Evolutionary conservation across 2,888 invertebrate species (phyloP), one percentile per base, ranked within the genome.

Genomic region (Sicus ferrugineus): DNA sequence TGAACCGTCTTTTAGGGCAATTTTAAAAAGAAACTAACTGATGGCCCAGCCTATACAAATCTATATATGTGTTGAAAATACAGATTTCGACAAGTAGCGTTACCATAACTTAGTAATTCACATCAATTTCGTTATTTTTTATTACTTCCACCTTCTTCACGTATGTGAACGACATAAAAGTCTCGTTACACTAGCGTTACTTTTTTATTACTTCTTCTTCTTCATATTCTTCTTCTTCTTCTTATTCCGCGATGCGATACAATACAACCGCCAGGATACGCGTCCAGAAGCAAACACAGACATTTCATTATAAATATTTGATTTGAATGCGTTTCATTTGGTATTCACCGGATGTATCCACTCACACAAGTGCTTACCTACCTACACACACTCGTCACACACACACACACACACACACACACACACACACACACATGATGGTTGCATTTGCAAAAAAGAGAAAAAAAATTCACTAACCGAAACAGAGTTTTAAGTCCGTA

Each of bases 271-370:
- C 52, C 31, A 54, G 38, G 30, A 54, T 65, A 54, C 65, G 31
- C 38, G 64, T 64, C 2, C 31, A 30, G 54, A 65, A 54, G 38
- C 81, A 80, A 80, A 80, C 74, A 79, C 78, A 81, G 81, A 81
- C 81, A 77, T 79, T 80, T 77, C 71, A 63, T 71, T 76, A 81
- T 81, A 80, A 81, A 81, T 81, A 81, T 81, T 81, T 81, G 80
- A 81, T 76, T 77, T 75, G 78, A 79, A 81, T 81, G 80, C 81
- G 80, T 81, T 81, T 77, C 81, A 81, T 81, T 81, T 77, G 74
- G 71, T 73, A 75, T 76, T 75, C 74, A 72, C 70, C 62, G 73
- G 71, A 73, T 72, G 71, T 71, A 61, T 34, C 38, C 50, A 23
- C 50, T 50, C 42, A 42, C 34, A 34, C 42, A 42, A 38, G 64